These are phyloP conservation scores for Heliornis fulica DNA, from an alignment of 2,113 vertebrate genomes.

Conservation along the genomic window DNA sequence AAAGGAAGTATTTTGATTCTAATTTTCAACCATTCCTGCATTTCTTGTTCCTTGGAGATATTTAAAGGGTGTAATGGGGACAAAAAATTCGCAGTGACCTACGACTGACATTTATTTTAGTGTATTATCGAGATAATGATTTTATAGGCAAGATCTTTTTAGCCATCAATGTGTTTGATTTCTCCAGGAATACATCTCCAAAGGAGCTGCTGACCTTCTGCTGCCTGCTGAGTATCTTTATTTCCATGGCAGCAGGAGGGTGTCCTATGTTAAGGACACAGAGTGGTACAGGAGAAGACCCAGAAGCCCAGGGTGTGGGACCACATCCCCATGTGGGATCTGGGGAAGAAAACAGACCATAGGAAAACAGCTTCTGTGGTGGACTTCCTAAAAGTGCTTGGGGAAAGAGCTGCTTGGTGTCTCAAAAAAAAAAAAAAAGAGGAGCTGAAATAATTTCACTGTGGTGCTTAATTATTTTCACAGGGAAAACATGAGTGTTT, in stretches of 20 bases:
- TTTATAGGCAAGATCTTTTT: background rate
- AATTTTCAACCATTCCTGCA: background rate
- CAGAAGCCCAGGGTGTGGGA: background rate
- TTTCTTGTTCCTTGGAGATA: background rate
- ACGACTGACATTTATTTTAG: background rate
- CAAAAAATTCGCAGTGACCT: background rate
- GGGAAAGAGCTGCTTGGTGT: background rate
- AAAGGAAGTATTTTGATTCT: background rate
- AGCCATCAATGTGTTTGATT: background rate
- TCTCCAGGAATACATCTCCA: background rate
- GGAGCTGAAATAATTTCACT: background rate
- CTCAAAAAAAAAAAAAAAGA: background rate
- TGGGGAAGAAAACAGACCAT: background rate
- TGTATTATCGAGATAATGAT: background rate
- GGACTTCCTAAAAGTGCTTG: background rate
- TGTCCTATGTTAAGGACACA: rapidly evolving
- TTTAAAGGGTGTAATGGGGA: background rate
- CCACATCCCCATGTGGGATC: rapidly evolving
- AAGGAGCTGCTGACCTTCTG: background rate
- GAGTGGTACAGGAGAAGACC: background rate
- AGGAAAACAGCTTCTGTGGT: background rate
- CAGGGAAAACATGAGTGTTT: rapidly evolving
- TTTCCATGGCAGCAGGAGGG: background rate
- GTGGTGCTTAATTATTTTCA: background rate
- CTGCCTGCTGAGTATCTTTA: background rate